Percentiles rank a stretch among this genome's conserved stretches.
Evolutionary conservation across 2,888 invertebrate species (phyloP).

Genomic region (Mythimna vitellina): DNA sequence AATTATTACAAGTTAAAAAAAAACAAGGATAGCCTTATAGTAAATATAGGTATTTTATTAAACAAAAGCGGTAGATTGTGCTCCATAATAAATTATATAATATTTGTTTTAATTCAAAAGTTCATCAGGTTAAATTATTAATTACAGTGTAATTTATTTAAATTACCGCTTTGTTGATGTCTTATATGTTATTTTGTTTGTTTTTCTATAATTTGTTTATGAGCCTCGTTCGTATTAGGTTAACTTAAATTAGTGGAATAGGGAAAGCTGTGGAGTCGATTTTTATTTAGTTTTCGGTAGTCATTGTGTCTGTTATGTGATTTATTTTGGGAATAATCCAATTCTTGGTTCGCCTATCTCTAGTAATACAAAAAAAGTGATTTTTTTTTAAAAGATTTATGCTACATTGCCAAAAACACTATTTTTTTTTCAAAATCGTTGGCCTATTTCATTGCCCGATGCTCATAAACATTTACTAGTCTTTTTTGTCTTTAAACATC

Average conservation of each 20-base stretch:
- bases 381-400: no score
- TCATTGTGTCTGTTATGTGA: not conserved
- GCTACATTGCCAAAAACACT: no score
- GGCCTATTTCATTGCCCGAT: no score
- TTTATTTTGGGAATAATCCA: no score
- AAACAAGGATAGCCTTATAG: no score
- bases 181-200: constrained; percentile 78
- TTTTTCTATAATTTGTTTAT: constrained; percentile 82
- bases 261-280: constrained; percentile 66
- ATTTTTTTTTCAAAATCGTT: no score
- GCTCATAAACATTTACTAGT: no score
- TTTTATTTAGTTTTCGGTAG: not conserved
- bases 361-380: no score
- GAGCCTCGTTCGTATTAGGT: constrained; percentile 72
- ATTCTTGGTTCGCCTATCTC: no score
- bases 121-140: constrained; percentile 46
- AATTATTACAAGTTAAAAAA: no score
- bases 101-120: constrained; percentile 50
- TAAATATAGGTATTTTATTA: not conserved
- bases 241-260: constrained; percentile 76
- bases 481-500: no score
- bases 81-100: constrained; percentile 8
- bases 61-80: not conserved
- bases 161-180: constrained; percentile 62
- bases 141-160: constrained; percentile 63